These are phyloP conservation scores for Temnopleurus reevesii DNA, from an alignment of 53 echinoderm and acorn worm genomes.

Conservation along the genomic window DNA sequence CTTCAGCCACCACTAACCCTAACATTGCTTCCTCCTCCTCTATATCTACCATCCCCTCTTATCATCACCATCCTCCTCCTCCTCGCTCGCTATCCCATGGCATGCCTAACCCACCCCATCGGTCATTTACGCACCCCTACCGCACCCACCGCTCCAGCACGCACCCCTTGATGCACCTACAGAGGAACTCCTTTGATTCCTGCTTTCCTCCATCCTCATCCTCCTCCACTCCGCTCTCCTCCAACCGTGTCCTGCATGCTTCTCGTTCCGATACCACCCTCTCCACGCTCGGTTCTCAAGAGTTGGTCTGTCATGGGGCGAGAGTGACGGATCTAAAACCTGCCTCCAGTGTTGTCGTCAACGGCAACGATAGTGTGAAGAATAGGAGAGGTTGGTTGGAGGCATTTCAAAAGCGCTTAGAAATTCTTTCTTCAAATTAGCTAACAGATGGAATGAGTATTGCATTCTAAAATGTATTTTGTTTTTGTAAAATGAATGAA, in stretches of 20 bases:
- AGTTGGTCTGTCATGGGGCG: not conserved
- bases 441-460: too few relatives aligned
- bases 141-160: conserved; percentile 50
- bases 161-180: conserved; percentile 11
- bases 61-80: not conserved
- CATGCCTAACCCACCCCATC: not conserved
- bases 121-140: conserved; percentile 10
- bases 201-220: not conserved
- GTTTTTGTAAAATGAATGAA: too few relatives aligned
- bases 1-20: conserved; percentile 13
- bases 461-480: too few relatives aligned
- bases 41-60: not conserved
- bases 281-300: not conserved
- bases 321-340: not conserved
- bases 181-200: conserved; percentile 31
- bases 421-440: too few relatives aligned
- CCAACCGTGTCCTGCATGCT: not conserved
- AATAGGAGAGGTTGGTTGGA: conserved; percentile 52
- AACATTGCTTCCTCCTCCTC: not conserved
- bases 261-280: conserved; percentile 43
- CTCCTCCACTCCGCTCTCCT: not conserved
- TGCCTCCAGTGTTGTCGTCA: not conserved
- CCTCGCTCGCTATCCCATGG: not conserved
- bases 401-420: not conserved
- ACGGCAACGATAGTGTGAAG: not conserved